These are phyloP conservation scores for Augiades crinisus DNA, from an alignment of 2,888 invertebrate genomes.

Conservation along the genomic window DNA sequence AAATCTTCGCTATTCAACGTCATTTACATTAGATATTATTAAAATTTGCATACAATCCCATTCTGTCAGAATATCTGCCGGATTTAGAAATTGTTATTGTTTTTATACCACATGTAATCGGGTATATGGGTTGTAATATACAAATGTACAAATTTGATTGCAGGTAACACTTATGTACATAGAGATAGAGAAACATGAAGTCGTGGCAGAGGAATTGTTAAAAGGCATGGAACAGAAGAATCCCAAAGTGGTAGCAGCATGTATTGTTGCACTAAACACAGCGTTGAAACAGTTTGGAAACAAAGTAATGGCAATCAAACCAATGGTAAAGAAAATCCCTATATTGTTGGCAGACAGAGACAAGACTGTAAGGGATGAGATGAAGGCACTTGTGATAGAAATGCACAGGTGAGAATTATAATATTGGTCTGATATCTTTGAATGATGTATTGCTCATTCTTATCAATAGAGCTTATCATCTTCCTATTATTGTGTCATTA, in stretches of 20 bases:
- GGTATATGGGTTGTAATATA: too few relatives aligned
- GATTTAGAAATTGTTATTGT: too few relatives aligned
- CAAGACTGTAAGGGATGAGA: conserved; percentile 94
- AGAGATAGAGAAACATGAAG: conserved; percentile 97
- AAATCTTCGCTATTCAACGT: too few relatives aligned
- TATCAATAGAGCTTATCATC: too few relatives aligned
- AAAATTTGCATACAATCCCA: too few relatives aligned
- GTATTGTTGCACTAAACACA: conserved; percentile 87
- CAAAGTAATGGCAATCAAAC: conserved; percentile 94
- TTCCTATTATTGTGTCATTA: too few relatives aligned
- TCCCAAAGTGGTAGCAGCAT: conserved; percentile 96
- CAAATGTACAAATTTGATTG: too few relatives aligned
- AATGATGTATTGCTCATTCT: too few relatives aligned
- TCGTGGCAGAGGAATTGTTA: conserved; percentile 93
- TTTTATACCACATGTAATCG: too few relatives aligned
- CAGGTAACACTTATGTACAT: conserved; percentile 96
- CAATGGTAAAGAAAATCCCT: conserved; percentile 93
- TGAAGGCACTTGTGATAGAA: conserved; percentile 94
- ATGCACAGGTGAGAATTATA: conserved; percentile 84
- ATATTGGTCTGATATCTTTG: too few relatives aligned
- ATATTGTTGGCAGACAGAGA: conserved; percentile 94
- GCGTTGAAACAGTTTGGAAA: conserved; percentile 95
- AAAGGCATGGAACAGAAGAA: conserved; percentile 98
- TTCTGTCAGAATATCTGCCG: too few relatives aligned
- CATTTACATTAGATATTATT: too few relatives aligned